Evolutionary conservation across 2,888 invertebrate species (phyloP), one percentile per base, ranked within the genome.

Genomic region (Temnothorax ravouxi): DNA sequence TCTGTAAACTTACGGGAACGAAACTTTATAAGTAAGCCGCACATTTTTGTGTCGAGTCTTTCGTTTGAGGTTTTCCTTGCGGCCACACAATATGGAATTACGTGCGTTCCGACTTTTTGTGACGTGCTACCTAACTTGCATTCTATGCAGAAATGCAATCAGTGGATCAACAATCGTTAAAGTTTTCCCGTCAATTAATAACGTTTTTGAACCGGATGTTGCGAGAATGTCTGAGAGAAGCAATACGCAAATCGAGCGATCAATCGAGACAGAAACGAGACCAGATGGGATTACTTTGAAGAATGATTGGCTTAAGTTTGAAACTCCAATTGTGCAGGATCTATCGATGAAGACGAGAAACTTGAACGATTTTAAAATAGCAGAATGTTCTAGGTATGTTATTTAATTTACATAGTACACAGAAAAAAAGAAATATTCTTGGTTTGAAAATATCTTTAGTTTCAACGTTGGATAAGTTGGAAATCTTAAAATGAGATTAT

Each of bases 21-120:
- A 77, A 61, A 88, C 86, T 83, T 92, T 91, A 92, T 92, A 92
- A 92, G 90, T 89, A 86, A 69, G 86, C 56, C 87, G n/a, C 44
- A 34, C 76, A 84, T 88, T 88, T 90, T 86, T 85, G 85, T 83
- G 41, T 52, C 52, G 44, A 82, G 80, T 89, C 86, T 87, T 86
- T 83, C 38, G 66, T 79, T 34, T 11, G 34, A 29, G 29, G 59
- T 81, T 71, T 66, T 62, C 15, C 38, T 47, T 11, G 61, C 18
- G 15, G 18, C 25, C 29, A 67, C 67, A 34, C 67, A 44, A 3
- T 50, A 83, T 86, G 87, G 25, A 21, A 50, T 38, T 59, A 47
- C 74, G 50, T 25, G 61, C 79, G 66, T 69, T 34, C 34, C 56
- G 13, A 29, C 13, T 62, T 66, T 62, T 56, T 1, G 67, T 82